phyloP scores from a whole-genome alignment of 2,888 invertebrate species.

The Synanthedon formicaeformis region DNA sequence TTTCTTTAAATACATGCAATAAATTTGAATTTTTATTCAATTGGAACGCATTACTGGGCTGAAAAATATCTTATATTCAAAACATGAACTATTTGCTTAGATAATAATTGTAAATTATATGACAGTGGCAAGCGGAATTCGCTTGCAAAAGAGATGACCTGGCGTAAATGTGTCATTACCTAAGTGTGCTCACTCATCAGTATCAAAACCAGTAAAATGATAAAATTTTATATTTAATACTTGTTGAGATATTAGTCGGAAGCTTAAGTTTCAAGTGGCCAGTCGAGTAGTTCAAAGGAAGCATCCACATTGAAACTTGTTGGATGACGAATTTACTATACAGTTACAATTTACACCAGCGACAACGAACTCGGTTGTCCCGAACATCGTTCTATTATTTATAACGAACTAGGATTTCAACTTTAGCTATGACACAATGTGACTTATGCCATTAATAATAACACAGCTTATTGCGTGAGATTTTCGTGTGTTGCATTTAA shows the following conservation, averaged over 20 bases:
- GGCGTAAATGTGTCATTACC: too few relatives aligned
- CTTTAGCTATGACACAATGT: conserved; percentile 18
- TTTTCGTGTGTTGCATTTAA: neutral
- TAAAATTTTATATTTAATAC: too few relatives aligned
- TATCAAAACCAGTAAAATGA: too few relatives aligned
- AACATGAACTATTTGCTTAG: neutral
- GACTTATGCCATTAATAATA: conserved; percentile 15
- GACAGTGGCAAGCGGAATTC: too few relatives aligned
- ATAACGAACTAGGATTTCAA: conserved; percentile 20
- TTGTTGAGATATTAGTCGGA: too few relatives aligned
- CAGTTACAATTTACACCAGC: neutral
- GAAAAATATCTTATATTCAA: too few relatives aligned
- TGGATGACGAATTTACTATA: neutral
- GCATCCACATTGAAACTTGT: conserved; percentile 9
- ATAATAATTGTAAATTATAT: neutral
- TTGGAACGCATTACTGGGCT: too few relatives aligned
- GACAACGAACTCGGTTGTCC: conserved; percentile 10
- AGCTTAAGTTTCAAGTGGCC: neutral
- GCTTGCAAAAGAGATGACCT: too few relatives aligned
- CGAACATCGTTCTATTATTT: conserved; percentile 27
- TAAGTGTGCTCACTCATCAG: too few relatives aligned
- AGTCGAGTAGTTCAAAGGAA: conserved; percentile 1
- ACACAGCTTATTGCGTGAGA: conserved; percentile 20
- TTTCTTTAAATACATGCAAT: too few relatives aligned
- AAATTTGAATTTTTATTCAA: too few relatives aligned